Evolutionary conservation across 2,113 vertebrate genomes (phyloP).

Genomic region (Psilopsiagon aurifrons): DNA sequence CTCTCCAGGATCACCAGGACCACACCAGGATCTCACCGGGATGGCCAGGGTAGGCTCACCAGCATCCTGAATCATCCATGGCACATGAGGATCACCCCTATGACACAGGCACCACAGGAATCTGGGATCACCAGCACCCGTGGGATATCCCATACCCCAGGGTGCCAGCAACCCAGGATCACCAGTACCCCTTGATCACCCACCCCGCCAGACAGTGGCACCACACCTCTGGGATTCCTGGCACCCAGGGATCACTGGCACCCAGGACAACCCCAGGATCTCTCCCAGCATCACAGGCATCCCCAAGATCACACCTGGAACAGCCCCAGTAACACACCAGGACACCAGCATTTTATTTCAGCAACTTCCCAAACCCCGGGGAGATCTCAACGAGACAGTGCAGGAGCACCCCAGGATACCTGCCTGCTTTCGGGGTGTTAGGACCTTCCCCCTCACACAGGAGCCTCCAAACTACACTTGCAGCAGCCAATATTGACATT

Average conservation of each 20-base stretch:
- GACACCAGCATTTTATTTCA: not conserved
- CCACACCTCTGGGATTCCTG: not conserved
- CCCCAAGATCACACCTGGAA: not conserved
- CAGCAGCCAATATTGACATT: not conserved
- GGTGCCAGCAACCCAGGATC: not conserved
- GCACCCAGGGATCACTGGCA: not conserved
- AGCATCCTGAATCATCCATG: not conserved
- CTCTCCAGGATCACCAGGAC: not conserved
- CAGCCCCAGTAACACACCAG: not conserved
- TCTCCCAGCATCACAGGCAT: not conserved
- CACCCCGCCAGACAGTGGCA: not conserved
- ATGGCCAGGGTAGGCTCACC: not conserved
- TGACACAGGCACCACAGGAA: not conserved
- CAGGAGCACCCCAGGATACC: not conserved
- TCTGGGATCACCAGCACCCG: not conserved
- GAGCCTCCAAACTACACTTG: not conserved
- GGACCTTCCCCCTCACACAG: accelerated
- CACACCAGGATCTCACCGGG: not conserved
- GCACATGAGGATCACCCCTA: not conserved
- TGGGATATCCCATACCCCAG: not conserved
- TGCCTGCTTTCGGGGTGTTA: too few relatives aligned
- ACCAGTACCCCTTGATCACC: not conserved
- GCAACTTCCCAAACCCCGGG: not conserved
- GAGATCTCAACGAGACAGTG: not conserved
- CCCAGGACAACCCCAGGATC: not conserved